Percentiles rank a stretch among this genome's conserved stretches.
These are phyloP conservation scores for Orthosia incerta DNA, from an alignment of 2,888 invertebrate genomes.

Conservation along the genomic window DNA sequence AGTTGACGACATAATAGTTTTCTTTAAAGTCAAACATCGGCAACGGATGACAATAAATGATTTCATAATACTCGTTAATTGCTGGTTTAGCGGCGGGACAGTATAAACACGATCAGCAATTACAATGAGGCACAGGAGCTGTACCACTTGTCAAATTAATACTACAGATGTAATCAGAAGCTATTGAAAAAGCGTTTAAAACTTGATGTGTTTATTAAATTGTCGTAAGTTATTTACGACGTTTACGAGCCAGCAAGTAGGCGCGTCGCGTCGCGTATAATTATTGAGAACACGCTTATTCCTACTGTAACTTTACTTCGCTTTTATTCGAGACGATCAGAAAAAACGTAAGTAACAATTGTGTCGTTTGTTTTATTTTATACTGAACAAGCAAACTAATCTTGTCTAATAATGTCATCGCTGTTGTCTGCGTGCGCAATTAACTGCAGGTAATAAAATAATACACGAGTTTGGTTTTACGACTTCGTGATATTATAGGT, in stretches of 20 bases:
- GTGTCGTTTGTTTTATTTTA: slow-evolving; percentile 24
- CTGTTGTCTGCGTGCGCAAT: slow-evolving; percentile 16
- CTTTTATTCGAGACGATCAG: slow-evolving; percentile 18
- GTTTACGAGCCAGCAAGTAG: slow-evolving; percentile 65
- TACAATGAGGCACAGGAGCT: slow-evolving; percentile 78
- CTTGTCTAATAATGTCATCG: slow-evolving; percentile 25
- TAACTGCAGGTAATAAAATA: slow-evolving; percentile 38
- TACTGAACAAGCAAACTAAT: slow-evolving; percentile 31
- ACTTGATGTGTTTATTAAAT: slow-evolving; percentile 89
- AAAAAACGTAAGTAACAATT: slow-evolving; percentile 16
- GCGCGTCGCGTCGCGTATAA: slow-evolving; percentile 68
- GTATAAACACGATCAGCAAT: slow-evolving; percentile 74
- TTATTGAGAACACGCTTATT: slow-evolving; percentile 68
- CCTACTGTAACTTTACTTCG: slow-evolving; percentile 33
- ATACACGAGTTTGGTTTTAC: slow-evolving; percentile 23
- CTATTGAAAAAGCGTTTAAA: slow-evolving; percentile 87
- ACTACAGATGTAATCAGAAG: slow-evolving; percentile 81
- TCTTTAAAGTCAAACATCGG: slow-evolving; percentile 35
- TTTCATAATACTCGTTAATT: slow-evolving; percentile 65
- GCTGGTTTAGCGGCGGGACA: slow-evolving; percentile 31
- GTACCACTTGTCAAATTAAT: slow-evolving; percentile 85
- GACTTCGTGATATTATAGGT: slow-evolving; percentile 23
- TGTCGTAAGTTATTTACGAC: slow-evolving; percentile 86
- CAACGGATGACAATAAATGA: slow-evolving; percentile 45
- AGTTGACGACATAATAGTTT: slow-evolving; percentile 37